Evolutionary conservation across 2,888 invertebrate genomes (phyloP).

Genomic region (Physocephala rufipes): DNA sequence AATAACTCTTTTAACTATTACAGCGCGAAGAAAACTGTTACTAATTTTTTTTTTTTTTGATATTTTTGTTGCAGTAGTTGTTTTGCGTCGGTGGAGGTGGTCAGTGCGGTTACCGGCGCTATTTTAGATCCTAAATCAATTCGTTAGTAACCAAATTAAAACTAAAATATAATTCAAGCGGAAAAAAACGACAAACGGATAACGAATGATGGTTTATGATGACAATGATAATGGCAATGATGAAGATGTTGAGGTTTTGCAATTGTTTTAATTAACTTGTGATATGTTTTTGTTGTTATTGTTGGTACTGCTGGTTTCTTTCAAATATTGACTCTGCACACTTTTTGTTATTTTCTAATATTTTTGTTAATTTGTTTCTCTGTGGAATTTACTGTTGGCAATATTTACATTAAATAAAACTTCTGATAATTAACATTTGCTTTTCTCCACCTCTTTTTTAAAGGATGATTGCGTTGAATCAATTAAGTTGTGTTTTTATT

Average conservation of each 20-base stretch:
- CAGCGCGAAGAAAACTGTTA: not conserved
- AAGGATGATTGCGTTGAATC: not conserved
- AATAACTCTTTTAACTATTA: not conserved
- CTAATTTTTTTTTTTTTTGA: not conserved
- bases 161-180: constrained; percentile 22
- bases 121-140: constrained; percentile 3
- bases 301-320: not conserved
- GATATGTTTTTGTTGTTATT: not conserved
- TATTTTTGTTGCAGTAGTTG: not conserved
- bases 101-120: constrained; percentile 4
- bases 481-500: no score
- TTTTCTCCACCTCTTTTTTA: not conserved
- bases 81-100: not conserved
- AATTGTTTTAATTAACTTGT: not conserved
- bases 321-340: constrained; percentile 11
- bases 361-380: not conserved
- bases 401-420: constrained; percentile 2
- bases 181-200: not conserved
- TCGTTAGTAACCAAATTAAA: constrained; percentile 1
- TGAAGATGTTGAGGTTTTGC: not conserved
- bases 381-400: not conserved
- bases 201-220: not conserved
- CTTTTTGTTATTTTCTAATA: not conserved
- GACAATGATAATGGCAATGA: constrained; percentile 5
- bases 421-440: constrained; percentile 8